Evolutionary conservation across 1,140 invertebrate species (phyloP).

Genomic region (Bombus pyrosoma): DNA sequence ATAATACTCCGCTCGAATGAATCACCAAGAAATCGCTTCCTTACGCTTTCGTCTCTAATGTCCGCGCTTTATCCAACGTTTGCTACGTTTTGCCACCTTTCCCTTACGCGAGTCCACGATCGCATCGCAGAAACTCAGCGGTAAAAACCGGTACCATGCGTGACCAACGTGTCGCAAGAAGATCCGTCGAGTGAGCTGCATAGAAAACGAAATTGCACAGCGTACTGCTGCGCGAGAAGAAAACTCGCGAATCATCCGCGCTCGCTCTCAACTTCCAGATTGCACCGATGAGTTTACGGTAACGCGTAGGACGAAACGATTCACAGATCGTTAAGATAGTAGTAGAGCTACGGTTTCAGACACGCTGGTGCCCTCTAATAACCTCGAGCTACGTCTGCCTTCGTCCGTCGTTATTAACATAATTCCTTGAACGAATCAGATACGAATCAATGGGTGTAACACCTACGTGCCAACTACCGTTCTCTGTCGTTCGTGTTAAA

Average conservation of each 20-base stretch:
- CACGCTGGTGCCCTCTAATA: background rate
- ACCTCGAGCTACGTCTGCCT: background rate
- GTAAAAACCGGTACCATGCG: background rate
- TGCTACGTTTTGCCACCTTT: background rate
- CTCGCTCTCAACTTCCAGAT: background rate
- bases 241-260: slow-evolving; percentile 16
- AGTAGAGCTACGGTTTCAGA: background rate
- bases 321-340: background rate
- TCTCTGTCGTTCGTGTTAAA: too few relatives aligned
- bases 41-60: background rate
- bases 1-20: background rate
- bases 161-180: slow-evolving; percentile 3
- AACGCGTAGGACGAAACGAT: background rate
- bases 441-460: background rate
- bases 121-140: background rate
- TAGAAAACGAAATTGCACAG: slow-evolving; percentile 13
- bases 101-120: background rate
- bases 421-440: background rate
- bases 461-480: background rate
- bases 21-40: background rate
- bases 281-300: background rate
- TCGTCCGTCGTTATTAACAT: background rate
- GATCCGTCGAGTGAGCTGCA: background rate
- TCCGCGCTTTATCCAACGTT: background rate
- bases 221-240: background rate